Evolutionary conservation across 2,888 invertebrate species (phyloP), one percentile per base, ranked within the genome.

Genomic region (Chrysolina oricalcia): DNA sequence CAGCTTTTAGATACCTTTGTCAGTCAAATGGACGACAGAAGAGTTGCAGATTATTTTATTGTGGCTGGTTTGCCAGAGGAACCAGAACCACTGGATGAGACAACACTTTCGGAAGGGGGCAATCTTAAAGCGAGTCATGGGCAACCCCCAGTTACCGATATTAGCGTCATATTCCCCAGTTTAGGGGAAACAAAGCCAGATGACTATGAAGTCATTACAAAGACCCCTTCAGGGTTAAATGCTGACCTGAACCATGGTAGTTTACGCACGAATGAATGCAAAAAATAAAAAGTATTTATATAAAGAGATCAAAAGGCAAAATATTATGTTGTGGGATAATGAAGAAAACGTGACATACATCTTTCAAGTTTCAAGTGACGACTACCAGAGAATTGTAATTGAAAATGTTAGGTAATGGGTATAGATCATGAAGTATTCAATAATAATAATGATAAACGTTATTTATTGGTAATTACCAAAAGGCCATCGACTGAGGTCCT

Each of bases 171-270:
- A 85, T 98, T 98, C 88, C 97, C 97, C 0, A 92, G 94, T 27
- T 91, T 97, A 8, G 98, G 95, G 11, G 99, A 99, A 89, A 91
- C 91, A 41, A 91, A 94, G 71, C 98, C 98, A 0, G 92, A 93
- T 78, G 97, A 93, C 23, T 98, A 92, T 87, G 93, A 93, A 79
- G 88, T 92, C 71, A 85, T 94, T 64, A 94, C 94, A 80, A 89
- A 91, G 70, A 98, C 98, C 3, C 97, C 97, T 50, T 92, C 95
- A 66, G 96, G 98, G 0, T 91, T 96, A 81, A 94, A 94, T 23
- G 99, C 99, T 0, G 97, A 99, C 89, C 91, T 99, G 78, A 99
- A 99, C 89, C 98, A 98, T 93, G 99, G 99, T 43, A 98, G 98
- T 82, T 92, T 99, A 85, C 93, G 98, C 56, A 96, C 97, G 75